Percentiles rank a stretch among this genome's conserved stretches.
phyloP scores from a whole-genome alignment of 1,140 invertebrate species.

The Drosophila melanica region DNA sequence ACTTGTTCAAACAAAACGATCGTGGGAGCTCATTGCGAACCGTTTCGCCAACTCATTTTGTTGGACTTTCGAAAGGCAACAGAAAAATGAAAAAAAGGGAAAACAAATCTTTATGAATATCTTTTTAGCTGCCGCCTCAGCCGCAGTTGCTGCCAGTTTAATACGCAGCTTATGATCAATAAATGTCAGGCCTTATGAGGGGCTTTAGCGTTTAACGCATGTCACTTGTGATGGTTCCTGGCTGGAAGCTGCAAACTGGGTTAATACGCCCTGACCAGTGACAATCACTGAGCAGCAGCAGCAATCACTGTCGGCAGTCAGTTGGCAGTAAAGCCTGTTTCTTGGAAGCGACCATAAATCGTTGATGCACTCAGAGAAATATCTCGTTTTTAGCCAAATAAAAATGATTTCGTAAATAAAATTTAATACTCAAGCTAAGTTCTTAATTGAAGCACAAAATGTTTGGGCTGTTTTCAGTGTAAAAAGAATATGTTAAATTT shows the following conservation, averaged over 20 bases:
- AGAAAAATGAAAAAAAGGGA: neutral
- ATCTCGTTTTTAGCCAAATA: too few species aligned
- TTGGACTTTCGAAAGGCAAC: conserved; percentile 34
- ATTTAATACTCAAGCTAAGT: too few species aligned
- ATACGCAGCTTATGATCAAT: conserved; percentile 80
- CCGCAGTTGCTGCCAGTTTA: conserved; percentile 56
- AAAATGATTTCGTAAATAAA: too few species aligned
- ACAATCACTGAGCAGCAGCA: conserved; percentile 6
- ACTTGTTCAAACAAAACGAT: conserved; percentile 31
- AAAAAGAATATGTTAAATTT: conserved; percentile 59
- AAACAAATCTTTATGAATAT: conserved; percentile 59
- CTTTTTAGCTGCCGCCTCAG: conserved; percentile 23
- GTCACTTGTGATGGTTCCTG: conserved; percentile 24
- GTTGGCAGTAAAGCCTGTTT: conserved; percentile 36
- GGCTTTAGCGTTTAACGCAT: conserved; percentile 27
- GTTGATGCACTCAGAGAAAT: conserved; percentile 14
- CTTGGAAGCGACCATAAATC: conserved; percentile 60
- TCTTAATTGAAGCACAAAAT: too few species aligned
- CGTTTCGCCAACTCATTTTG: conserved; percentile 62
- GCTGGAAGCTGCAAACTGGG: conserved; percentile 53
- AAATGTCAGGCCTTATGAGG: conserved; percentile 72
- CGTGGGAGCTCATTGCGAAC: conserved; percentile 60
- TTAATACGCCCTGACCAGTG: conserved; percentile 45
- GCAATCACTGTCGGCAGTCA: conserved; percentile 8
- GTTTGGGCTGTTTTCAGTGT: too few species aligned